Conservation (phyloP, 2,113 vertebrate genomes). For the Syngnathus scovelli region DNA sequence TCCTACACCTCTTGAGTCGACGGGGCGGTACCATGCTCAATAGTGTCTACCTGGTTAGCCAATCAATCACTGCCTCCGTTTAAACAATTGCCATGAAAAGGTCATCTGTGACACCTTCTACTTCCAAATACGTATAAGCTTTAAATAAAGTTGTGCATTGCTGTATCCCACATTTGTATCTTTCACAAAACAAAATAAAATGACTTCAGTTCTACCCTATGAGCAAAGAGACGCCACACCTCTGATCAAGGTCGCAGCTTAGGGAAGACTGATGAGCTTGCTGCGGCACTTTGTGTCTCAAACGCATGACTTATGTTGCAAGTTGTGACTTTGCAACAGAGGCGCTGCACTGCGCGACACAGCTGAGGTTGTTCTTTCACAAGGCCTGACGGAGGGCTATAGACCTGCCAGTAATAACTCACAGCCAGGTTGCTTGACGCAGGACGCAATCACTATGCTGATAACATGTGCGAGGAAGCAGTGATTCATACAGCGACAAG, state of each 20-base stretch:
- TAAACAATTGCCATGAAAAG: background rate
- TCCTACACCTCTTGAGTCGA: too few species aligned
- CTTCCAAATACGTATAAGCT: background rate
- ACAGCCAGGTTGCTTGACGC: slow-evolving; percentile 38
- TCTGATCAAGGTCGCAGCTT: slow-evolving; percentile 46
- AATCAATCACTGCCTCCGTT: background rate
- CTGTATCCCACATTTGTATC: slow-evolving; percentile 1
- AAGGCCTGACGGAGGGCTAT: slow-evolving; percentile 39
- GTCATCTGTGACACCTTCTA: background rate
- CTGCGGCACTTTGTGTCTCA: slow-evolving; percentile 30
- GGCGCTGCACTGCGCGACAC: slow-evolving; percentile 29
- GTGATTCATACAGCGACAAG: slow-evolving; percentile 14
- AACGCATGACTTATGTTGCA: slow-evolving; percentile 52
- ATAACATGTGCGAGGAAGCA: slow-evolving; percentile 24
- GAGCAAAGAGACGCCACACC: slow-evolving; percentile 6
- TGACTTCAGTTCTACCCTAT: slow-evolving; percentile 9
- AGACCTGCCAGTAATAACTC: slow-evolving; percentile 49
- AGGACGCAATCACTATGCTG: slow-evolving; percentile 30
- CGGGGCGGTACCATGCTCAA: too few species aligned
- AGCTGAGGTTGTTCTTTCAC: slow-evolving; percentile 50
- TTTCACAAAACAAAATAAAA: background rate
- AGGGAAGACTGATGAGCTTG: slow-evolving; percentile 28
- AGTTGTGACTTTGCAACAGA: slow-evolving; percentile 55
- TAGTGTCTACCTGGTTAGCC: background rate
- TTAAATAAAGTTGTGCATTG: background rate